These are phyloP conservation scores for Fratercula arctica DNA, from an alignment of 2,797 vertebrate genomes.

Conservation along the genomic window DNA sequence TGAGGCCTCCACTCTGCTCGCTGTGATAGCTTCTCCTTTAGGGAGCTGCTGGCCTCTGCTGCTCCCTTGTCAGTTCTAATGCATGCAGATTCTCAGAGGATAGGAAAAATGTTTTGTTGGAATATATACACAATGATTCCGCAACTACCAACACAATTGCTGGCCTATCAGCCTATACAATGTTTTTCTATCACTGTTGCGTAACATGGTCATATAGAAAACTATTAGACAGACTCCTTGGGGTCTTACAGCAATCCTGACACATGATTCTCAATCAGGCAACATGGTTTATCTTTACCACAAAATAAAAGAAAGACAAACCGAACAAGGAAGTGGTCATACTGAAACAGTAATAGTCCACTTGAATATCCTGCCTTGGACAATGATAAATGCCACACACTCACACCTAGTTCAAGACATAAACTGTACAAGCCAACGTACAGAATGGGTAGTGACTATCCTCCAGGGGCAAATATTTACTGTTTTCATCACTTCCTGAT, in stretches of 20 bases:
- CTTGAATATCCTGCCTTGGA: neutral
- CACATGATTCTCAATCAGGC: neutral
- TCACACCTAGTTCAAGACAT: neutral
- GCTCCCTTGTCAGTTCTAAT: neutral
- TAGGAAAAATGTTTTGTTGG: neutral
- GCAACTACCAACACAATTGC: neutral
- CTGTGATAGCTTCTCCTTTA: neutral
- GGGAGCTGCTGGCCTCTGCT: neutral
- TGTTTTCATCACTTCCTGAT: neutral
- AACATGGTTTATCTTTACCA: neutral
- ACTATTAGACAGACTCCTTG: neutral
- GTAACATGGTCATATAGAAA: neutral
- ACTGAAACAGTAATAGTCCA: neutral
- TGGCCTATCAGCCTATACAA: neutral
- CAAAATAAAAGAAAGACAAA: neutral
- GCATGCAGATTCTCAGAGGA: neutral
- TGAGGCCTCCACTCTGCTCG: neutral
- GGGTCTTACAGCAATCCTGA: neutral
- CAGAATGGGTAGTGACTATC: neutral
- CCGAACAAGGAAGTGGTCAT: neutral
- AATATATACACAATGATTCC: neutral
- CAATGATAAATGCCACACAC: neutral
- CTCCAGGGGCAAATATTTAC: neutral
- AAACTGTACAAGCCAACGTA: neutral
- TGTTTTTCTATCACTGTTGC: neutral